phyloP scores from a whole-genome alignment of 2,113 vertebrate species.

The Anas platyrhynchos region DNA sequence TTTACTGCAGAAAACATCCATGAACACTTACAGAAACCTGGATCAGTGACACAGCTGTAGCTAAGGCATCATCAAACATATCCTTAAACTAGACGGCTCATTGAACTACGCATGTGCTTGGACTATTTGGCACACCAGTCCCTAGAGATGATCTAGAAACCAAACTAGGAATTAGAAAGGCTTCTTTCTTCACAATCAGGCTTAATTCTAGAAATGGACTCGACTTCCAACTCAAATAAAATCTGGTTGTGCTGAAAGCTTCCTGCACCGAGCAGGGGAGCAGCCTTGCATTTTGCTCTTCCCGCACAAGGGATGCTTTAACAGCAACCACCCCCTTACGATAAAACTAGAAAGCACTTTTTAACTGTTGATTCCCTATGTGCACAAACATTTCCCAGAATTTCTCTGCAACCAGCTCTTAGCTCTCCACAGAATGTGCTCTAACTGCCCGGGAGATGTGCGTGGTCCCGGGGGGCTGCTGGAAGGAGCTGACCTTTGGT shows the following conservation, averaged over 20 bases:
- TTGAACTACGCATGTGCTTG: not conserved
- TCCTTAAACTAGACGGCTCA: not conserved
- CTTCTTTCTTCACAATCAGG: not conserved
- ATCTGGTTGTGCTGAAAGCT: not conserved
- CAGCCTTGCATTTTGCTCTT: not conserved
- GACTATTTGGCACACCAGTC: not conserved
- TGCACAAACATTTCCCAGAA: conserved; percentile 19
- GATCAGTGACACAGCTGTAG: not conserved
- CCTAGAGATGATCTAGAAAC: not conserved
- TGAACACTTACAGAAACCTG: not conserved
- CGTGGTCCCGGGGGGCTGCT: conserved; percentile 14
- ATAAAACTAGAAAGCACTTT: not conserved
- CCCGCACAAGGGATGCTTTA: not conserved
- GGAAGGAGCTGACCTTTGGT: conserved; percentile 74
- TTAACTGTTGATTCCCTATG: not conserved
- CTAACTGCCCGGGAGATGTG: conserved; percentile 19
- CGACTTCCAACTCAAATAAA: not conserved
- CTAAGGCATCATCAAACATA: not conserved
- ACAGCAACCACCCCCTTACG: not conserved
- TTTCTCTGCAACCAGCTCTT: conserved; percentile 41
- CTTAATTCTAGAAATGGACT: not conserved
- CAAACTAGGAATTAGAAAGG: not conserved
- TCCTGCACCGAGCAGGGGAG: not conserved
- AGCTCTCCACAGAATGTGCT: conserved; percentile 20
- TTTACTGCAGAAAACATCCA: not conserved